Conservation (phyloP, 2,888 invertebrate species). For the Tipula helvola region DNA sequence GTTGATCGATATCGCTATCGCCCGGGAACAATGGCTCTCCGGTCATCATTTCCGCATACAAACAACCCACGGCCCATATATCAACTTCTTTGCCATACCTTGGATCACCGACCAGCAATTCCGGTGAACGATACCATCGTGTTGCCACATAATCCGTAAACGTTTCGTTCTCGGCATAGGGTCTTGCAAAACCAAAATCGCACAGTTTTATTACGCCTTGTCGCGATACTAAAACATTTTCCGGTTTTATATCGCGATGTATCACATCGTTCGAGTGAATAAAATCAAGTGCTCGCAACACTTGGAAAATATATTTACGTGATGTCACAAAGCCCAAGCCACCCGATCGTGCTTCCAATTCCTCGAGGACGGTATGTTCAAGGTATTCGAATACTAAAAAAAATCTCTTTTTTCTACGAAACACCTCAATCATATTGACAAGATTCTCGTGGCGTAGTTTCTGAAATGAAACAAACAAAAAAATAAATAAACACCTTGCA, state of each 20-base stretch:
- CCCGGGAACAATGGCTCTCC: constrained; percentile 81
- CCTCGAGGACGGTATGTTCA: constrained; percentile 74
- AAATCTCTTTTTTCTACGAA: constrained; percentile 68
- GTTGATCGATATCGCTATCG: constrained; percentile 80
- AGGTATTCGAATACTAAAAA: constrained; percentile 82
- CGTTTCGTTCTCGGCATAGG: constrained; percentile 59
- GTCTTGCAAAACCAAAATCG: constrained; percentile 78
- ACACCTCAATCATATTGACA: constrained; percentile 80
- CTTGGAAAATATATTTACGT: constrained; percentile 66
- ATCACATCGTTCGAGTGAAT: constrained; percentile 79
- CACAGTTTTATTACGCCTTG: constrained; percentile 77
- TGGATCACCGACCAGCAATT: constrained; percentile 69
- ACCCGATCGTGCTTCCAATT: constrained; percentile 58
- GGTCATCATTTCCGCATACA: constrained; percentile 74
- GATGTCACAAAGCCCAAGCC: constrained; percentile 62
- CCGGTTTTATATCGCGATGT: constrained; percentile 81
- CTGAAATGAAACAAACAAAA: constrained; percentile 36
- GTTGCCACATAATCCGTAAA: constrained; percentile 88
- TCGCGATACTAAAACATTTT: constrained; percentile 72
- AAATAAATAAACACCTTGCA: neutral
- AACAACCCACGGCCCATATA: constrained; percentile 78
- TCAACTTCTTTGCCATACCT: constrained; percentile 64
- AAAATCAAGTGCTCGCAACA: constrained; percentile 66
- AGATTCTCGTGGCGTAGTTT: constrained; percentile 79
- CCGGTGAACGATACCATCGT: constrained; percentile 80